Evolutionary conservation across 2,113 vertebrate genomes (phyloP), one percentile per base, ranked within the genome.

Genomic region (Bostrychus sinensis): DNA sequence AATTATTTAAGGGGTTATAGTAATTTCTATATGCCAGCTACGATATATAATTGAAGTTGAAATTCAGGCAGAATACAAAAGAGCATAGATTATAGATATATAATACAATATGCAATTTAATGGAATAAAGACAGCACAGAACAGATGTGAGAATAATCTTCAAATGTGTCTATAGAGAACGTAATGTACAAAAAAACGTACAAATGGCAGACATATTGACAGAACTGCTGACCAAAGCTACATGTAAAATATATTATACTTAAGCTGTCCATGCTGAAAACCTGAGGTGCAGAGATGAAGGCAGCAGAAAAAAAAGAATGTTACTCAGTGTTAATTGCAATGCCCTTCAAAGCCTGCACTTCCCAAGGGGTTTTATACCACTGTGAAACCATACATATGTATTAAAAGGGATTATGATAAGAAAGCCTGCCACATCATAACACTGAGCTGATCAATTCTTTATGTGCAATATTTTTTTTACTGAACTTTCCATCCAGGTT

Each of bases 291-390:
- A 64, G 41, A 39, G 38, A 73, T 53, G 68, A 56, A 65, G 64
- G 42, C 48, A 60, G 55, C 30, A 41, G 41, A 37, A 61, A 69
- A 56, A 87, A 73, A 71, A 65, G 64, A 72, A 74, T 51, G 63
- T 74, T 80, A 75, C 63, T 88, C 74, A 79, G 74, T 38, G 57
- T 82, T 91, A 89, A 91, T 89, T 90, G 82, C 81, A 89, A 81
- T 78, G 63, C 83, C 89, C 85, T 87, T 92, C 86, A 89, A 90
- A 91, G 84, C 46, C 45, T 63, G 28, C 17, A 36, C 36, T 59
- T 80, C 78, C 85, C 81, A 57, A 71, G 70, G 78, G 82, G 81
- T 73, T 43, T 19, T 54, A 76, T 38, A 37, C 54, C 70, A 55
- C 39, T 28, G 63, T 72, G 66, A 74, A 45, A n/a, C 43, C 71